phyloP scores from a whole-genome alignment of 2,888 invertebrate species.

The Cryptophagus acutangulus region DNA sequence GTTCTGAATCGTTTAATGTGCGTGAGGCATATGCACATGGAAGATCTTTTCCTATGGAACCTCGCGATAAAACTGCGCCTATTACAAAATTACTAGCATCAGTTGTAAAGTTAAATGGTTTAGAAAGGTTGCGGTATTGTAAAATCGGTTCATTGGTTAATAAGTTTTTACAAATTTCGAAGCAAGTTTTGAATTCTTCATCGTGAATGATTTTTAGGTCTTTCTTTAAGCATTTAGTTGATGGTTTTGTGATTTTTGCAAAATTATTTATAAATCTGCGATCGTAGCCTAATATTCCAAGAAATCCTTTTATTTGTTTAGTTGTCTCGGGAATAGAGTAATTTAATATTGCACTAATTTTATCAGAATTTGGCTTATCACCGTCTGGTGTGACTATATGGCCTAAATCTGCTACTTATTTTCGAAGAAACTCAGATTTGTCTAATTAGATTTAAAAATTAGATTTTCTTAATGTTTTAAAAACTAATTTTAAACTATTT shows the following conservation, averaged over 20 bases:
- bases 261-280: neutral
- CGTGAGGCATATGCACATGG: constrained; percentile 9
- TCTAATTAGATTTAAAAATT: neutral
- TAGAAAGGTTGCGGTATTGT: constrained; percentile 11
- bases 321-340: too few relatives aligned
- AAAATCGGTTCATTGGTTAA: too few relatives aligned
- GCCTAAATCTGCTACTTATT: neutral
- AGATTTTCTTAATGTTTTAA: neutral
- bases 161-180: too few relatives aligned
- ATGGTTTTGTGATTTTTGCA: too few relatives aligned
- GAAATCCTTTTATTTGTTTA: neutral
- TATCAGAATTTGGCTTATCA: neutral
- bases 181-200: neutral
- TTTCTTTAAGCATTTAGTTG: too few relatives aligned
- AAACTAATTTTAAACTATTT: neutral
- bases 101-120: constrained; percentile 13
- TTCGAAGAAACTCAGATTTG: neutral
- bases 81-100: constrained; percentile 12
- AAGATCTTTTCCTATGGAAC: constrained; percentile 6
- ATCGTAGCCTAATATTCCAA: neutral
- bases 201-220: neutral
- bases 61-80: constrained; percentile 13
- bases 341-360: too few relatives aligned
- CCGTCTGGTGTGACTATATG: neutral
- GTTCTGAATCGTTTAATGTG: too few relatives aligned